Evolutionary conservation across 2,113 vertebrate species (phyloP), one percentile per base, ranked within the genome.

Genomic region (Laticauda colubrina): DNA sequence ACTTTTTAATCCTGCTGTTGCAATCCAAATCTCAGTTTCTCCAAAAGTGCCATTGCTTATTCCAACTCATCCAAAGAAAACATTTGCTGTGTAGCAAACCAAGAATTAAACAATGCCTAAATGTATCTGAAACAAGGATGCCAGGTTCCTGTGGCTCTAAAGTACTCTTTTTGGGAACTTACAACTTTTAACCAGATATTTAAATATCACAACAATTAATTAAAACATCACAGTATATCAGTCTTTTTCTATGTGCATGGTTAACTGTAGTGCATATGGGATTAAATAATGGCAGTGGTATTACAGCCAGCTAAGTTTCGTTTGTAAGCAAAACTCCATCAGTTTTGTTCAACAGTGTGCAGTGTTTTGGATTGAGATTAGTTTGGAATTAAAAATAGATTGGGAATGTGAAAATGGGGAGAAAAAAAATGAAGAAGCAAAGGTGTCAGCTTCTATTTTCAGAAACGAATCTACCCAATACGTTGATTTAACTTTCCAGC

Each of bases 191-290:
- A 57, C 55, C 53, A 56, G 14, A 51, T 45, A 14, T 56, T 61
- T 87, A 18, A 5, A 55, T 39, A 34, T 90, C 24, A 20, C 26
- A 7, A 0, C 24, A 0, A 34, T 0, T 0, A 29, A 0, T 1
- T 3, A 93, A 23, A n/a, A 2, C 0, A 5, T 0, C 15, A 54
- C 3, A 54, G 48, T 6, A 59, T 9, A 89, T n/a, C 20, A 6
- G 0, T 20, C 0, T 0, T 2, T 51, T 61, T 29, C 15, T 1
- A 2, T 14, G 59, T 23, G 1, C 1, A 1, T 0, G 12, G 11
- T 12, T 86, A 24, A 0, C 0, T 86, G 10, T 0, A 0, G 0
- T 12, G 5, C 43, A 4, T 7, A 1, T 23, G 56, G 53, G 0
- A 6, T 10, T 23, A n/a, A 87, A 14, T 45, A 24, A 2, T 18